Percentiles rank a stretch among this genome's conserved stretches.
Conservation (phyloP, 1,140 invertebrate genomes). For the Neotoxoptera formosana region DNA sequence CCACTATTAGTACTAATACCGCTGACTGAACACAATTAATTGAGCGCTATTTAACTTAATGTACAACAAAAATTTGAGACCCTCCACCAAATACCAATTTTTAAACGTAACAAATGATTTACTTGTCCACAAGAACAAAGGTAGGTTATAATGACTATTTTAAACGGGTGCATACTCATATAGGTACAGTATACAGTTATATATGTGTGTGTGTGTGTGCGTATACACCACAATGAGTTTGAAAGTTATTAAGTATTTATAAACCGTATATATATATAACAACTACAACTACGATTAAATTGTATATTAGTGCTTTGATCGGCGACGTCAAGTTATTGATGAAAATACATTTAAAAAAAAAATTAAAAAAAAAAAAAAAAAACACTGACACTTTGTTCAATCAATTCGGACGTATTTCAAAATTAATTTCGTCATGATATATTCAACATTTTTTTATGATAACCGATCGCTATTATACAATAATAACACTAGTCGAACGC, state of each 20-base stretch:
- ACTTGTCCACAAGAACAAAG: background rate
- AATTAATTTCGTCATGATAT: constrained; percentile 11
- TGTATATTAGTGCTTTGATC: background rate
- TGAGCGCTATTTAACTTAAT: constrained; percentile 39
- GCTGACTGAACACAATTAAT: constrained; percentile 48
- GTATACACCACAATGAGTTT: background rate
- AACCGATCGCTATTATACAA: background rate
- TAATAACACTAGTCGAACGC: background rate
- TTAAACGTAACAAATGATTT: background rate
- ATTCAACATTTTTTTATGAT: background rate
- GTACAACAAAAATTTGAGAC: constrained; percentile 23
- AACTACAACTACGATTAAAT: background rate
- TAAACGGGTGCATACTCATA: background rate
- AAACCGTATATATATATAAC: background rate
- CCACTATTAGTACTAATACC: background rate
- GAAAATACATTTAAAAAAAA: background rate
- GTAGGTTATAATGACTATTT: background rate
- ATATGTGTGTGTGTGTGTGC: background rate
- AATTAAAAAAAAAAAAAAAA: background rate
- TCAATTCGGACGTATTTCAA: constrained; percentile 40
- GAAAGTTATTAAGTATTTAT: background rate
- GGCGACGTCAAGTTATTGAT: background rate
- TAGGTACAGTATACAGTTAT: background rate
- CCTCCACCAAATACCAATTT: constrained; percentile 30
- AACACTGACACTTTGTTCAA: background rate